Conservation (phyloP, 2,888 invertebrate species). For the Tachystola acroxantha region DNA sequence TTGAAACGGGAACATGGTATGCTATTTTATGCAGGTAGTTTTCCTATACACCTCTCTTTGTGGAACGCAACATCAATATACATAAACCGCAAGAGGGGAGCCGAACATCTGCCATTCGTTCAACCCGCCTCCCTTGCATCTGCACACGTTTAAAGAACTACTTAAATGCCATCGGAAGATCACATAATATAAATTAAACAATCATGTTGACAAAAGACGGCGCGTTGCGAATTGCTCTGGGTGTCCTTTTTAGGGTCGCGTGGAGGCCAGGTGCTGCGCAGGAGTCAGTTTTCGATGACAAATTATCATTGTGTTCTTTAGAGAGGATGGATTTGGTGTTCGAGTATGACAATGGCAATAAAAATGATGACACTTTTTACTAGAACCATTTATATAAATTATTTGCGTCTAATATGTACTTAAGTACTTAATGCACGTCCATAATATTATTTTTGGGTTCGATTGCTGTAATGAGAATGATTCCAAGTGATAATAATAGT, state of each 20-base stretch:
- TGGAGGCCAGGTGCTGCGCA: conserved; percentile 59
- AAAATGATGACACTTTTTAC: conserved; percentile 51
- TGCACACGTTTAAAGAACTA: conserved; percentile 71
- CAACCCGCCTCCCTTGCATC: conserved; percentile 55
- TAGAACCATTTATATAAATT: background rate
- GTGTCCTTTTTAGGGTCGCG: conserved; percentile 51
- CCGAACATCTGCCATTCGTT: conserved; percentile 50
- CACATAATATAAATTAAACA: conserved; percentile 76
- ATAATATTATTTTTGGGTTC: too few species aligned
- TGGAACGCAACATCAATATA: conserved; percentile 30
- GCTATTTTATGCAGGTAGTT: too few species aligned
- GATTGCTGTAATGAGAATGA: too few species aligned
- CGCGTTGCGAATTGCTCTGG: conserved; percentile 59
- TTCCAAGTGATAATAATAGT: too few species aligned
- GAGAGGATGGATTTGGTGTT: conserved; percentile 35
- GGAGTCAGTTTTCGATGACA: conserved; percentile 60
- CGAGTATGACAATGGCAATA: conserved; percentile 40
- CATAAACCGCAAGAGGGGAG: conserved; percentile 41
- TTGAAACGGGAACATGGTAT: too few species aligned
- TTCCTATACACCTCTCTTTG: too few species aligned
- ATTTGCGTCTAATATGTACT: too few species aligned
- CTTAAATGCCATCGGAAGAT: conserved; percentile 71
- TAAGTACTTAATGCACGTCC: too few species aligned
- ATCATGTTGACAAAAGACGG: conserved; percentile 63
- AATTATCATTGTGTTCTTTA: conserved; percentile 68